A percentile compares a stretch with the other conserved stretches of the same genome.
Conservation (phyloP, 2,797 vertebrate species). For the Coccyzus lansbergi region DNA sequence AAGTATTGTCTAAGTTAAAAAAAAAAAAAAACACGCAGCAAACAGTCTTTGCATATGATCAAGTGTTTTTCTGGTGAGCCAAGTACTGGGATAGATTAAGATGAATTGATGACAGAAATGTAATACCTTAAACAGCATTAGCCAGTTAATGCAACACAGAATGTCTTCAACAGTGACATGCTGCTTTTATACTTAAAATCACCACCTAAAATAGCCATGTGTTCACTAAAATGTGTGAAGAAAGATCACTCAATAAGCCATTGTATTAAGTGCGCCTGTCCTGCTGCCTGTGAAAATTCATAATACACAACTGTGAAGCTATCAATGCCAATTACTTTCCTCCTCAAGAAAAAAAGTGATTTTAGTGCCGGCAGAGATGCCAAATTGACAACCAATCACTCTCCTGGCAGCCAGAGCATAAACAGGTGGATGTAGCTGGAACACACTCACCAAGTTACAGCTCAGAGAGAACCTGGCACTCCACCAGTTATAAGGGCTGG, state of each 20-base stretch:
- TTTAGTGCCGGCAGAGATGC: constrained; percentile 10
- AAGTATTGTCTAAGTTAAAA: constrained; percentile 22
- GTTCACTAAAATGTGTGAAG: not conserved
- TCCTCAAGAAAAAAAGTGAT: not conserved
- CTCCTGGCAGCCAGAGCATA: constrained; percentile 59
- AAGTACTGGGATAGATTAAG: constrained; percentile 58
- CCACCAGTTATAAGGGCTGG: constrained; percentile 20
- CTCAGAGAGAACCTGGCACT: constrained; percentile 45
- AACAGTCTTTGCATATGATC: not conserved
- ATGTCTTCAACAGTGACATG: not conserved
- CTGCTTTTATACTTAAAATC: not conserved
- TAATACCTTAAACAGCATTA: constrained; percentile 57
- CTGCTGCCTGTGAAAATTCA: not conserved
- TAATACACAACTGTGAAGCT: not conserved
- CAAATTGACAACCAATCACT: constrained; percentile 52
- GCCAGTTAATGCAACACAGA: constrained; percentile 41
- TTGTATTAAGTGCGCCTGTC: not conserved
- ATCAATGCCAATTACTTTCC: not conserved
- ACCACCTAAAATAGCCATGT: not conserved
- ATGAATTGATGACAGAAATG: constrained; percentile 61
- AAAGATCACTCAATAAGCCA: not conserved
- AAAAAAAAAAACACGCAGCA: constrained; percentile 2
- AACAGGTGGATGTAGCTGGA: constrained; percentile 66
- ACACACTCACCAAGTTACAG: constrained; percentile 45
- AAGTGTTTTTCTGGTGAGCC: constrained; percentile 48